Evolutionary conservation across 2,888 invertebrate species (phyloP).

Genomic region (Dicranocentrus wangi): DNA sequence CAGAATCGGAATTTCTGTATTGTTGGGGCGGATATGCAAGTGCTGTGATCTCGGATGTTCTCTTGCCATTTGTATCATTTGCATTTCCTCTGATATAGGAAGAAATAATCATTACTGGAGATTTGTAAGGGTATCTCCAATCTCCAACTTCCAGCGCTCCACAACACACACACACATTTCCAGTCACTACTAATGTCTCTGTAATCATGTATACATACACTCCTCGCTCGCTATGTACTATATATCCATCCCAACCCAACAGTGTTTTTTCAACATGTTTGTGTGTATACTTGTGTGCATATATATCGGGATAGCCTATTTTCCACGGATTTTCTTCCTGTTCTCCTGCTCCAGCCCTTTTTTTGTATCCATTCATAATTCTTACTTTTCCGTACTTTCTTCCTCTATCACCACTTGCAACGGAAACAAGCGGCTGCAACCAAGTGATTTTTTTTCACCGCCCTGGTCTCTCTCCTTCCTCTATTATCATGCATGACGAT

Average conservation of each 20-base stretch:
- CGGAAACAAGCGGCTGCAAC: conserved; percentile 47
- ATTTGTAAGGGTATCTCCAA: conserved; percentile 70
- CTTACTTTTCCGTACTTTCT: conserved; percentile 52
- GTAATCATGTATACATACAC: conserved; percentile 18
- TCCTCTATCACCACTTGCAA: conserved; percentile 55
- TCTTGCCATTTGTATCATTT: conserved; percentile 72
- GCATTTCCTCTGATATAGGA: conserved; percentile 72
- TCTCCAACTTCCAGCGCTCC: conserved; percentile 5
- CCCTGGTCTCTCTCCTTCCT: conserved; percentile 23
- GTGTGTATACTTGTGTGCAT: no score
- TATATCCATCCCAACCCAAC: no score
- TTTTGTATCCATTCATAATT: conserved; percentile 44
- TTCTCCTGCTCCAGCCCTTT: conserved; percentile 29
- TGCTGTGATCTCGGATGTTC: conserved; percentile 72
- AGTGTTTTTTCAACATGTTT: no score
- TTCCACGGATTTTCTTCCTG: conserved; percentile 26
- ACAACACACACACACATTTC: background rate
- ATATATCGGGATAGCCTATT: no score
- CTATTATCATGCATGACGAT: conserved; percentile 42
- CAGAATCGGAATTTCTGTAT: no score
- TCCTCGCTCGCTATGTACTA: no score
- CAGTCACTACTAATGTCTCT: background rate
- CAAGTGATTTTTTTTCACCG: conserved; percentile 51
- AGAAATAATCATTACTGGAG: conserved; percentile 72
- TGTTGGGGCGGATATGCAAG: conserved; percentile 69